phyloP scores from a whole-genome alignment of 1,140 invertebrate genomes.

The Lordiphosa mommai region DNA sequence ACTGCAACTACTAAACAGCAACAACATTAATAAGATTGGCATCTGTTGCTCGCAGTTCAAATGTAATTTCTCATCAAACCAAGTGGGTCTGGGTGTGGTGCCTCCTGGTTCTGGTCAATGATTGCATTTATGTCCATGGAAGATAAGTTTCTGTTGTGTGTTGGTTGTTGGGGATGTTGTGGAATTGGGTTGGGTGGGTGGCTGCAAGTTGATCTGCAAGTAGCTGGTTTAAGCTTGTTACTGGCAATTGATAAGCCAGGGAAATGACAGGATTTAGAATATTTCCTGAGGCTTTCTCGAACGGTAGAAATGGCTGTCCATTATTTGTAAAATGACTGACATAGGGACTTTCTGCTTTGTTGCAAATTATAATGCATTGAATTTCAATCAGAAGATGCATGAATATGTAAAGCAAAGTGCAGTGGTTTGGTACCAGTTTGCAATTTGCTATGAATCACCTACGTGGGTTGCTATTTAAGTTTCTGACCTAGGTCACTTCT shows the following conservation, averaged over 20 bases:
- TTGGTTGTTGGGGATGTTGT: slow-evolving; percentile 29
- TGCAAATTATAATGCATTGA: no score
- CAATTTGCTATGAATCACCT: no score
- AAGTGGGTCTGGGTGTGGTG: slow-evolving; percentile 70
- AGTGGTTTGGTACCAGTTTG: no score
- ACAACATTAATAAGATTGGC: slow-evolving; percentile 76
- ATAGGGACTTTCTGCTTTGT: no score
- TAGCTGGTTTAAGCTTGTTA: slow-evolving; percentile 52
- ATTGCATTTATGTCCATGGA: slow-evolving; percentile 56
- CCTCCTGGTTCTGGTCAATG: slow-evolving; percentile 23
- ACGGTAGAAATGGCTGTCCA: not conserved
- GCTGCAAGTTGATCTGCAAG: slow-evolving; percentile 36
- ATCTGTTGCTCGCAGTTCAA: slow-evolving; percentile 73
- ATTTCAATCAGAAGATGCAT: no score
- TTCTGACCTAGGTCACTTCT: no score
- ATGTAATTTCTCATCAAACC: slow-evolving; percentile 76
- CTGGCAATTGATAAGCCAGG: slow-evolving; percentile 35
- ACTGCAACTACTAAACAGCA: slow-evolving; percentile 52
- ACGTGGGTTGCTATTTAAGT: no score
- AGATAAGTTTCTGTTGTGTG: slow-evolving; percentile 45
- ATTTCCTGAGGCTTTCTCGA: not conserved
- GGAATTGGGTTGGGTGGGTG: not conserved
- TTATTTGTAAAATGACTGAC: no score
- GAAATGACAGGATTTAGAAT: not conserved
- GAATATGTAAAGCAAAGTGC: no score